These are phyloP conservation scores for Drosophila quadrilineata DNA, from an alignment of 1,140 invertebrate genomes.

Conservation along the genomic window DNA sequence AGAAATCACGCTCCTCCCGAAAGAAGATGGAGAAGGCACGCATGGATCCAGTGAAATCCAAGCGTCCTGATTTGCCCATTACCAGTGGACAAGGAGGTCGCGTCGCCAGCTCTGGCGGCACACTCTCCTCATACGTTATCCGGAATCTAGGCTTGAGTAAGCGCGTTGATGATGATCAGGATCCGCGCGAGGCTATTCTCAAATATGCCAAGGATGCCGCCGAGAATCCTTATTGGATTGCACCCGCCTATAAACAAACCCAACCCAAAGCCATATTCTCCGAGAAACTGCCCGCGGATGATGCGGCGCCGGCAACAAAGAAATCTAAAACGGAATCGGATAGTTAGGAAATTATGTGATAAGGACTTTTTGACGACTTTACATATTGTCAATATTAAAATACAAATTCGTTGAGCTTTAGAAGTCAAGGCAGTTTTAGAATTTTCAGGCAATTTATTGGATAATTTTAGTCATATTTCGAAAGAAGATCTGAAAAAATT, in stretches of 20 bases:
- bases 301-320: slow-evolving; percentile 39
- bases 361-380: neutral
- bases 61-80: slow-evolving; percentile 97
- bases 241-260: slow-evolving; percentile 93
- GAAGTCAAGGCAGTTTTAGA: too few species aligned
- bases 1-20: slow-evolving; percentile 92
- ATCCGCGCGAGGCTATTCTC: slow-evolving; percentile 98
- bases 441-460: too few species aligned
- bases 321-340: slow-evolving; percentile 48
- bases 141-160: slow-evolving; percentile 96
- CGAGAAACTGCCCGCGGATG: slow-evolving; percentile 48
- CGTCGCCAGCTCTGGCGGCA: slow-evolving; percentile 96
- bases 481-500: too few species aligned
- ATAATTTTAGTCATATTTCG: too few species aligned
- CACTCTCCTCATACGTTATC: slow-evolving; percentile 98
- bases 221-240: slow-evolving; percentile 98
- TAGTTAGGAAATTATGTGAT: neutral
- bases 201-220: slow-evolving; percentile 97
- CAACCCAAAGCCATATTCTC: slow-evolving; percentile 90
- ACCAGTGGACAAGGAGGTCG: slow-evolving; percentile 93
- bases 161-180: slow-evolving; percentile 96
- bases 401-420: neutral
- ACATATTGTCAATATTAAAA: too few species aligned
- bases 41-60: slow-evolving; percentile 95
- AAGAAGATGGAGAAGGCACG: slow-evolving; percentile 96